phyloP scores from a whole-genome alignment of 2,113 vertebrate species.

The Megaleporinus macrocephalus region DNA sequence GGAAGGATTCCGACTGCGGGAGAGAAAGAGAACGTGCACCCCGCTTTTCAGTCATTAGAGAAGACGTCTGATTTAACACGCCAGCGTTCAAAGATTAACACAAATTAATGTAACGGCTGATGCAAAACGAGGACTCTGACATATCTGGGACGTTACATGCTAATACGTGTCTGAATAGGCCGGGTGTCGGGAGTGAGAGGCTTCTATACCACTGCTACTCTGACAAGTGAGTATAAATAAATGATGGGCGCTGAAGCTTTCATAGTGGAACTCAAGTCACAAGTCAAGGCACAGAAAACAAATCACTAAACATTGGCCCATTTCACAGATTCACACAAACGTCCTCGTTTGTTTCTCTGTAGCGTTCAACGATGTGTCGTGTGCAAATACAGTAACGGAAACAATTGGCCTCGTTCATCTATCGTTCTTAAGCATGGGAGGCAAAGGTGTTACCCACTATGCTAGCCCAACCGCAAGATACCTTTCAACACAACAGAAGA shows the following conservation, averaged over 20 bases:
- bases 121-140: conserved; percentile 71
- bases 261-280: conserved; percentile 5
- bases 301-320: not conserved
- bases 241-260: conserved; percentile 23
- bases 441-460: no score
- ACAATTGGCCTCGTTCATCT: no score
- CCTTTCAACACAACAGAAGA: no score
- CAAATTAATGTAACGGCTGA: conserved; percentile 81
- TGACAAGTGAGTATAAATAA: conserved; percentile 31
- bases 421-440: no score
- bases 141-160: conserved; percentile 91
- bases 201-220: conserved; percentile 18
- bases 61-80: conserved; percentile 87
- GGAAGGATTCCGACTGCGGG: conserved; percentile 6
- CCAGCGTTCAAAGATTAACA: conserved; percentile 88
- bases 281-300: not conserved
- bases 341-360: conserved; percentile 4
- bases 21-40: conserved; percentile 73
- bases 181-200: conserved; percentile 69
- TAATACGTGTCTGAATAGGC: conserved; percentile 80
- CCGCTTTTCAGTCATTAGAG: conserved; percentile 85
- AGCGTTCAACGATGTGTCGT: conserved; percentile 54
- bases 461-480: no score
- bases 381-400: not conserved
- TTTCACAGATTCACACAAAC: not conserved